These are phyloP conservation scores for Pteronura brasiliensis DNA, from an alignment of 2,113 vertebrate species.

Conservation along the genomic window DNA sequence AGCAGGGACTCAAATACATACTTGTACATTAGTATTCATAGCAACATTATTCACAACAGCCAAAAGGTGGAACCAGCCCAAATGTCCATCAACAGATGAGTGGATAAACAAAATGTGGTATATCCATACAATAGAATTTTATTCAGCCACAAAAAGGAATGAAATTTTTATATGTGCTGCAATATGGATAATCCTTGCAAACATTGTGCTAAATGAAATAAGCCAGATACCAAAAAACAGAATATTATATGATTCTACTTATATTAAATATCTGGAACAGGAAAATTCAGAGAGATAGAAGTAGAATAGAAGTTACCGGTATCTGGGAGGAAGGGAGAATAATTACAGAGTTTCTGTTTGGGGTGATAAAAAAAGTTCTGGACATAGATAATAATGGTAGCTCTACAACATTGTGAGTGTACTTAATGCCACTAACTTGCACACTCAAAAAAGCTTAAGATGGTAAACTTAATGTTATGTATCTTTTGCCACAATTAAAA, in stretches of 20 bases:
- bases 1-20: not conserved
- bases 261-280: not conserved
- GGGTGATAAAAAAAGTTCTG: too few relatives aligned
- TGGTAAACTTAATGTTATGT: not conserved
- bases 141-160: not conserved
- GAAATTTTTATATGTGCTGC: not conserved
- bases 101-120: not conserved
- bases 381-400: too few relatives aligned
- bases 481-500: not conserved
- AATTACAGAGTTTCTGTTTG: too few relatives aligned
- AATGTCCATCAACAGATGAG: not conserved
- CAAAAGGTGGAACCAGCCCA: not conserved
- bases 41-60: not conserved
- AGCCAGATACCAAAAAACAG: not conserved
- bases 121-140: not conserved
- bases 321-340: too few relatives aligned
- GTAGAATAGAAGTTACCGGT: too few relatives aligned
- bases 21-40: not conserved
- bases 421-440: not conserved
- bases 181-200: not conserved
- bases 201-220: not conserved
- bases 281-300: too few relatives aligned
- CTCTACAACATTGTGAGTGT: too few relatives aligned
- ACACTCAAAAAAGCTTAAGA: not conserved
- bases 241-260: not conserved